These are phyloP conservation scores for Rhagologus leucostigma DNA, from an alignment of 2,113 vertebrate genomes.

Conservation along the genomic window DNA sequence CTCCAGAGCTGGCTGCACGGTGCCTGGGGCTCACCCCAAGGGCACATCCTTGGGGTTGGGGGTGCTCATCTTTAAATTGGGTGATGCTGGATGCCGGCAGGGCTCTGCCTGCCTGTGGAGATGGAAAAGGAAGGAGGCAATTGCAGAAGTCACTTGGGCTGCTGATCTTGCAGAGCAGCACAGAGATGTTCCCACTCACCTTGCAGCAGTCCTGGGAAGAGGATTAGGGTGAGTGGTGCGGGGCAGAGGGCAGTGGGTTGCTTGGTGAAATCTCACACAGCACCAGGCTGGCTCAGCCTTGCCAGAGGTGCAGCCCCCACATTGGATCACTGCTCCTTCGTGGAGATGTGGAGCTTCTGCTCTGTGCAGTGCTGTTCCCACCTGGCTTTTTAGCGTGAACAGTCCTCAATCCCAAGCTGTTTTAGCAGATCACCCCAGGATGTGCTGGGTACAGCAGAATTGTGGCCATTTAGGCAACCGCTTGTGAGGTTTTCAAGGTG, in stretches of 20 bases:
- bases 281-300: background rate
- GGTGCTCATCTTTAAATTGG: background rate
- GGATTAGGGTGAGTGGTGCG: background rate
- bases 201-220: background rate
- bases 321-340: fast-evolving
- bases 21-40: background rate
- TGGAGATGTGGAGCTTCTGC: background rate
- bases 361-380: background rate
- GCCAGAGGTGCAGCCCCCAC: background rate
- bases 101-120: background rate
- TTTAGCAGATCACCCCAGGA: background rate
- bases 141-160: background rate
- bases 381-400: background rate
- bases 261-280: background rate
- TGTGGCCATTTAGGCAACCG: background rate
- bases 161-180: background rate
- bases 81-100: background rate
- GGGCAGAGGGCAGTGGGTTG: background rate
- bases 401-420: background rate
- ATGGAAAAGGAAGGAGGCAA: background rate
- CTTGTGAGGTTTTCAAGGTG: background rate
- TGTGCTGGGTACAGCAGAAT: background rate
- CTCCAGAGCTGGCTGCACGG: background rate
- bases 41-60: background rate
- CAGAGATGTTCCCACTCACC: background rate